Evolutionary conservation across 2,888 invertebrate genomes (phyloP).

Genomic region (Cynaeus angustus): DNA sequence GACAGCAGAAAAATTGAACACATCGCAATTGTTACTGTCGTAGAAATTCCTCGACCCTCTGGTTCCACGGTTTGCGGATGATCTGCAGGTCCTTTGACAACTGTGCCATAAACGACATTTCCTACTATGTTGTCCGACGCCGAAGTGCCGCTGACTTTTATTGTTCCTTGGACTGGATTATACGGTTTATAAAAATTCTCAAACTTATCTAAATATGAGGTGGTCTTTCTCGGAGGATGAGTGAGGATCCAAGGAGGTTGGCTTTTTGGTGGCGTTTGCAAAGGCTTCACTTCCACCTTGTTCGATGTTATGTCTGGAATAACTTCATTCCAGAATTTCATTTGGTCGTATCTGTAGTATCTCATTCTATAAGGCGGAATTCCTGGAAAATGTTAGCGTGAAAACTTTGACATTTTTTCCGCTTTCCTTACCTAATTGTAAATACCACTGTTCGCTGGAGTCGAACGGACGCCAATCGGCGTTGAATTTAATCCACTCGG

Average conservation of each 20-base stretch:
- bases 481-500: slow-evolving; percentile 79
- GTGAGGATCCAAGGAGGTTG: slow-evolving; percentile 57
- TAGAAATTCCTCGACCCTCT: slow-evolving; percentile 67
- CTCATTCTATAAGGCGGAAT: slow-evolving; percentile 83
- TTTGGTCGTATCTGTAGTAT: slow-evolving; percentile 85
- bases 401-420: slow-evolving; percentile 16
- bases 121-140: slow-evolving; percentile 55
- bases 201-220: slow-evolving; percentile 51
- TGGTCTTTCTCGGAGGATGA: slow-evolving; percentile 48
- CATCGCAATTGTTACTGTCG: slow-evolving; percentile 79
- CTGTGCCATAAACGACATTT: slow-evolving; percentile 61
- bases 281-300: slow-evolving; percentile 60
- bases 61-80: slow-evolving; percentile 57
- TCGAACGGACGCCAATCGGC: slow-evolving; percentile 91
- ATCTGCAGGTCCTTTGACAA: slow-evolving; percentile 67
- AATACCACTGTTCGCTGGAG: slow-evolving; percentile 81
- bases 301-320: slow-evolving; percentile 81
- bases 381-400: slow-evolving; percentile 73
- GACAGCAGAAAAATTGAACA: slow-evolving; percentile 82
- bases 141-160: slow-evolving; percentile 50
- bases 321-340: slow-evolving; percentile 89
- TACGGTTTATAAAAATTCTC: slow-evolving; percentile 58
- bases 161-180: slow-evolving; percentile 50
- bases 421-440: slow-evolving; percentile 79
- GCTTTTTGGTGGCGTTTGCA: slow-evolving; percentile 53